Base-by-base conservation (phyloP, 2,797 vertebrate species). In the Cheirogaleus major region DNA sequence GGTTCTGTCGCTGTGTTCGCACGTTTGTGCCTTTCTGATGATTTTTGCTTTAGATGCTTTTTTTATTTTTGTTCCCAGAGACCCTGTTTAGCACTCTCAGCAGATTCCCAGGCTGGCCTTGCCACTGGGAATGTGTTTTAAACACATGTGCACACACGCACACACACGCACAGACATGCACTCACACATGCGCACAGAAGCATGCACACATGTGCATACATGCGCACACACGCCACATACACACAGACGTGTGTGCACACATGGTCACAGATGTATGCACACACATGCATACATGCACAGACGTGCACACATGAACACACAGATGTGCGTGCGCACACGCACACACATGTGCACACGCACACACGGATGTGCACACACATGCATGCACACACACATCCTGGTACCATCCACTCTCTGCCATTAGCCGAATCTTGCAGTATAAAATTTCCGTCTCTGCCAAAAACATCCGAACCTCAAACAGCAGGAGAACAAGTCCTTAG, bases 161-260 rank as follows among this genome's bases (percentile, higher is more conserved):
- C 27, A 61, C 57, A 52, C 52, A 45, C 2, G 45, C 45, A 45
- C 45, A 45, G 45, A 45, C 11, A 4, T 0, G 3, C 27, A 0
- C 20, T 2, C 10, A 12, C 27, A 61, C 57, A 5, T 13, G 15
- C 1, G 48, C 25, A 5, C 0, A 10, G 9, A 1, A 7, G 3
- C 5, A 11, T 4, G 3, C 22, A 4, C 20, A 25, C 20, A 30
- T 5, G 18, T 18, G 50, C 5, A 15, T 18, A 20, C 50, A n/a
- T n/a, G 18, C 50, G 18, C 7, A 55, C 55, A 23, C 30, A 0
- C 13, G 50, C 30, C 30, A 0, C 12, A 15, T 14, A 15, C 27
- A 9, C 9, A 11, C 10, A 2, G 20, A 41, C 2, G 9, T 0
- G 3, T 45, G 45, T 10, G 11, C 27, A 27, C 30, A 63, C 27